Evolutionary conservation across 2,113 vertebrate species (phyloP).

Genomic region (Rafetus swinhoei): DNA sequence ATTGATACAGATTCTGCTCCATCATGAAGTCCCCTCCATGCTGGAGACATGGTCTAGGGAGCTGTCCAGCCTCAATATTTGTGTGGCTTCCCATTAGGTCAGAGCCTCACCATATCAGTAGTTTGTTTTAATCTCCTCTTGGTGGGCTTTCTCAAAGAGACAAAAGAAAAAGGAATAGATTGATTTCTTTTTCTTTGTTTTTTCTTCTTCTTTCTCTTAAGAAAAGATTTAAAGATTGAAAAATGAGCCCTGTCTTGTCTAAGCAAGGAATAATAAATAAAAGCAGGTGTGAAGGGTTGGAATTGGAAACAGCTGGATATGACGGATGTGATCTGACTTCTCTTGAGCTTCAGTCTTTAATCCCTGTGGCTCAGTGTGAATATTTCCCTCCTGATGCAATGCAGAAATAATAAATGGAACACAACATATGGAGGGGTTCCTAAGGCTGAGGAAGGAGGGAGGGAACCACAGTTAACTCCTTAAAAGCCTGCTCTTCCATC

Average conservation of each 20-base stretch:
- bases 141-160: background rate
- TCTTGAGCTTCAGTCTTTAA: constrained; percentile 77
- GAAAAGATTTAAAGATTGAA: constrained; percentile 75
- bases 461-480: constrained; percentile 11
- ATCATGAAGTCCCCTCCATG: rapidly evolving
- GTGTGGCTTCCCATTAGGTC: background rate
- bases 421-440: constrained; percentile 78
- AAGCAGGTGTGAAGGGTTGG: constrained; percentile 85
- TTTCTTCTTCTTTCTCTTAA: constrained; percentile 42
- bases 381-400: constrained; percentile 82
- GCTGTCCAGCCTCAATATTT: background rate
- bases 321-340: constrained; percentile 77
- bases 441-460: constrained; percentile 29
- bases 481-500: background rate
- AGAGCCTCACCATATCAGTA: rapidly evolving
- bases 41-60: background rate
- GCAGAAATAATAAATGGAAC: constrained; percentile 76
- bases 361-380: constrained; percentile 76
- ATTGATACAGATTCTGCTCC: background rate
- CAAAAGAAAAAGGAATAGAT: background rate
- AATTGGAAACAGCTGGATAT: constrained; percentile 80
- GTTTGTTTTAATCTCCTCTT: background rate
- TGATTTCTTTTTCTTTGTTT: background rate
- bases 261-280: constrained; percentile 80
- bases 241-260: constrained; percentile 75